A percentile compares a stretch with the other conserved stretches of the same genome.
These are phyloP conservation scores for Marmota flaviventris DNA, from an alignment of 2,113 vertebrate genomes.

Conservation along the genomic window DNA sequence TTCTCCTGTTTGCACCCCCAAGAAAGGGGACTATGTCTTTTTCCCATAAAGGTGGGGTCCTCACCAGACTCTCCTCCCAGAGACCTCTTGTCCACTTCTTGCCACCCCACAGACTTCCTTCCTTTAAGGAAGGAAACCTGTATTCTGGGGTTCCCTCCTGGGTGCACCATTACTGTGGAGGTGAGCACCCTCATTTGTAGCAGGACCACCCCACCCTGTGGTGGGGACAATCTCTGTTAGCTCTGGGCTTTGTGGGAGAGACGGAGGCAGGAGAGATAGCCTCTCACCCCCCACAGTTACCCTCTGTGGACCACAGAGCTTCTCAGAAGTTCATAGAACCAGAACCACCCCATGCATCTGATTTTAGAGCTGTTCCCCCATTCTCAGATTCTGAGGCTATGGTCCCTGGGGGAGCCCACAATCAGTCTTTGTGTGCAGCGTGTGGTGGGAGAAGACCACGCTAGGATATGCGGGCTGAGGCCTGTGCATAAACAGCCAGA, in stretches of 20 bases:
- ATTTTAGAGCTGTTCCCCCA: neutral
- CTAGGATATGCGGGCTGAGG: neutral
- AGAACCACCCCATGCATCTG: neutral
- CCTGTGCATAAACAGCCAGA: neutral
- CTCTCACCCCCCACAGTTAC: neutral
- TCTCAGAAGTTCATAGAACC: neutral
- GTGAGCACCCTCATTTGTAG: neutral
- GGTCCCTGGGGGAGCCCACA: neutral
- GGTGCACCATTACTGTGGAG: accelerated
- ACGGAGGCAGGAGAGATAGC: neutral
- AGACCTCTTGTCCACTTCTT: neutral
- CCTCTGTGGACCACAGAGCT: neutral
- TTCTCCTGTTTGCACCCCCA: neutral
- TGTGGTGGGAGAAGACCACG: neutral
- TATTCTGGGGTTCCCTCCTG: neutral
- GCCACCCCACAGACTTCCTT: neutral
- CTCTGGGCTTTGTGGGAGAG: neutral
- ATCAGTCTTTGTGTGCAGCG: neutral
- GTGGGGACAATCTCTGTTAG: neutral
- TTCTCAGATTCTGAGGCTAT: neutral
- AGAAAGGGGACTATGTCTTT: neutral
- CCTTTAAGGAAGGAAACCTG: neutral
- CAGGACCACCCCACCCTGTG: neutral
- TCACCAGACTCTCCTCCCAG: neutral
- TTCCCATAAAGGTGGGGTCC: too few species aligned